Percentiles rank a stretch among this genome's conserved stretches.
phyloP scores from a whole-genome alignment of 1,140 invertebrate genomes.

The Drosophila ercepeae region DNA sequence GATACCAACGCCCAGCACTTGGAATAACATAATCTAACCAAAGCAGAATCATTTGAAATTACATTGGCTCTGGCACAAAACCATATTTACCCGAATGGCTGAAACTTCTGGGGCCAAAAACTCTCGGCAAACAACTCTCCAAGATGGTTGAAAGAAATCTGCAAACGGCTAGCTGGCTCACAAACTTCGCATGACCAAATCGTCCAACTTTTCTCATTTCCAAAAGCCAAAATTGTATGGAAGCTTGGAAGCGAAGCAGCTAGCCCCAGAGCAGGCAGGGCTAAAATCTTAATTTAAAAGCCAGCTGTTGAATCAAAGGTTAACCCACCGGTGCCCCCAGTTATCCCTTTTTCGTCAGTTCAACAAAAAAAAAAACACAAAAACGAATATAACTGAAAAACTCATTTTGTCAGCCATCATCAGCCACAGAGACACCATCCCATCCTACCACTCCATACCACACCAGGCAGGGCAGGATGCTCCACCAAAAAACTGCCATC shows the following conservation, averaged over 20 bases:
- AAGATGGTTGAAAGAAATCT: slow-evolving; percentile 34
- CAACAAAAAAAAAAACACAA: slow-evolving; percentile 8
- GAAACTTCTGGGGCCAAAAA: slow-evolving; percentile 42
- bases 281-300: slow-evolving; percentile 79
- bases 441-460: slow-evolving; percentile 3
- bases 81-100: slow-evolving; percentile 25
- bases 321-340: slow-evolving; percentile 60
- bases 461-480: too few relatives aligned
- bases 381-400: slow-evolving; percentile 57
- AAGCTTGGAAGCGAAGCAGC: slow-evolving; percentile 10
- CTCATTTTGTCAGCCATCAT: slow-evolving; percentile 70
- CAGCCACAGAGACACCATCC: slow-evolving; percentile 18
- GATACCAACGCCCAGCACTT: not conserved
- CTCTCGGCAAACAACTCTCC: slow-evolving; percentile 51
- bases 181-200: slow-evolving; percentile 35
- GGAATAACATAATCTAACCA: slow-evolving; percentile 34
- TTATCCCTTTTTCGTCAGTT: slow-evolving; percentile 22
- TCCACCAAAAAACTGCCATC: slow-evolving; percentile 26
- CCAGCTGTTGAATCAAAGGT: slow-evolving; percentile 82
- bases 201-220: slow-evolving; percentile 54
- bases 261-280: slow-evolving; percentile 1
- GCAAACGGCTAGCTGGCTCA: slow-evolving; percentile 27
- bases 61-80: slow-evolving; percentile 12
- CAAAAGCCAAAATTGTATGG: slow-evolving; percentile 44
- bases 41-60: slow-evolving; percentile 42